Base-by-base conservation (phyloP, 23 tunicate genomes). In the Phallusia fumigata region DNA sequence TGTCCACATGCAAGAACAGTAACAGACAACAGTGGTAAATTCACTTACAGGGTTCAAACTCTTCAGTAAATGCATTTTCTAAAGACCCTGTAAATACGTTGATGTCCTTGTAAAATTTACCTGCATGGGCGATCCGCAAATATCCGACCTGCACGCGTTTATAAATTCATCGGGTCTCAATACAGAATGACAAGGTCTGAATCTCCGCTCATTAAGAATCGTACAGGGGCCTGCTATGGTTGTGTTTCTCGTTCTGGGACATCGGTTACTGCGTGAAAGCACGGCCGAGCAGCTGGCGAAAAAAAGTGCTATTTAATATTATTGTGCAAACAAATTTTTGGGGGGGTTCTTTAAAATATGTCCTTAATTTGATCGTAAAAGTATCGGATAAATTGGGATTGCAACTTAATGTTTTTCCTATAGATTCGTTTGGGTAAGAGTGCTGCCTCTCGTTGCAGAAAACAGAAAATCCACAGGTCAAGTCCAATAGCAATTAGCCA, bases 261-360 rank as follows among this genome's bases (percentile, higher is more conserved):
- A 58, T 58, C 69, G 8, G 16, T 58, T 58, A 3, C 69, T 22
- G 69, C 28, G 2, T 22, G 69, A 58, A 22, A 58, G 28, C 31
- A 87, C 84, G 10, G 93, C 94, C 15, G 90, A 86, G 76, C 98
- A 94, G 58, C 98, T 94, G 79, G 12, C 30, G 76, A 49, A 65
- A 21, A 31, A 33, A 75, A 10, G 33, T 31, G n/a, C n/a, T n/a
- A n/a, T 40, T 40, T 40, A 10, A 3, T 40, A 40, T 3, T 40
- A 40, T 40, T 40, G 47, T 40, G 10, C 47, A 3, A 40, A 40
- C 47, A 10, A 40, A n/a, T 40, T 10, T 10, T 40, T 40, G 10
- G 5, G 47, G 10, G 10, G 8, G 5, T 3, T 40, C 8, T 40
- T 5, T 40, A 10, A 5, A 40, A 40, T 40, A 10, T 40, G 5